Evolutionary conservation across 2,113 vertebrate genomes (phyloP).

Genomic region (Aleadryas rufinucha): DNA sequence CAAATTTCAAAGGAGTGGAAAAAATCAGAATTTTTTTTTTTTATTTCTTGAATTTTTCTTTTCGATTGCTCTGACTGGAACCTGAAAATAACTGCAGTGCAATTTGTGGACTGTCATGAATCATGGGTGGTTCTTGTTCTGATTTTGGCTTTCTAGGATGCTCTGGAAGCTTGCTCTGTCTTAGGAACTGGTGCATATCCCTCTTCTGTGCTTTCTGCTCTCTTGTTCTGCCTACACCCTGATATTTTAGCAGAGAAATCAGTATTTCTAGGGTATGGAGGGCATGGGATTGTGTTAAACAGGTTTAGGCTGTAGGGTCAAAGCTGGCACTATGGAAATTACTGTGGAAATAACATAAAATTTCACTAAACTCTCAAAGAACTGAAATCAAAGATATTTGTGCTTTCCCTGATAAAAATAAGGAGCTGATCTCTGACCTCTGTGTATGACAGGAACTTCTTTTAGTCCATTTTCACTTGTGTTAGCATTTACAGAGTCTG

Average conservation of each 20-base stretch:
- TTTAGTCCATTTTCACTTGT: not conserved
- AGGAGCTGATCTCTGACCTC: not conserved
- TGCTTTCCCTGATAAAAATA: not conserved
- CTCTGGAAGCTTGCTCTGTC: not conserved
- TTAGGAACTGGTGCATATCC: not conserved
- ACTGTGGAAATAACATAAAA: not conserved
- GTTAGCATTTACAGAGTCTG: not conserved
- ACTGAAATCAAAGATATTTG: not conserved
- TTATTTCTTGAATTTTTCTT: not conserved
- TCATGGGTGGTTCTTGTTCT: not conserved
- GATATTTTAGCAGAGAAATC: not conserved
- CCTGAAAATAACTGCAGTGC: not conserved
- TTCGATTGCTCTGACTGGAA: not conserved
- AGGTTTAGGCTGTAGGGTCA: not conserved
- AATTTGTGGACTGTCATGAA: not conserved
- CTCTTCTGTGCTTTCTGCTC: not conserved
- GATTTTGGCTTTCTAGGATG: not conserved
- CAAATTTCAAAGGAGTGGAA: not conserved
- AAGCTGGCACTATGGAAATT: not conserved
- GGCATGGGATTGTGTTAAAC: not conserved
- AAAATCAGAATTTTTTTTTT: not conserved
- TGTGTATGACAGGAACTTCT: not conserved
- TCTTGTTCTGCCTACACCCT: not conserved
- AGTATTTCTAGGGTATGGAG: not conserved
- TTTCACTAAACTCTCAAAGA: not conserved